Base-by-base conservation (phyloP, 2,797 vertebrate genomes). In the Hyperoplus lanceolatus region DNA sequence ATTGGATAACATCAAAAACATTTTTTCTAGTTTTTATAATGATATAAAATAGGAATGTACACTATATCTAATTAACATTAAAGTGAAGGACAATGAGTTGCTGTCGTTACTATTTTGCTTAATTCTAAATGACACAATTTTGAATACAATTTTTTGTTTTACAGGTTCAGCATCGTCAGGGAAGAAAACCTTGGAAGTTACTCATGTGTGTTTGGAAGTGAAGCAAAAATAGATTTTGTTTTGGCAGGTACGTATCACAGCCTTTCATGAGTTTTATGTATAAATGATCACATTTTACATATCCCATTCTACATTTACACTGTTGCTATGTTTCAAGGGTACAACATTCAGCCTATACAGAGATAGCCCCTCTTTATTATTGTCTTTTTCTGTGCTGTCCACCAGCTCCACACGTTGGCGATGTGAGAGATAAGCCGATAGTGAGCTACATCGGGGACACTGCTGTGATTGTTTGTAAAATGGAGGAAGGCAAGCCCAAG, bases 391-490 rank as follows among this genome's bases (percentile, higher is more conserved):
- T 50, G 56, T 48, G 2, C 86, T 61, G 45, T 78, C 80, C 39
- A 65, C 59, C 91, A 99, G 98, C 84, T 54, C 97, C 97, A 1
- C 62, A 85, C 62, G 80, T 97, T 49, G 83, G 90, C 3, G 92
- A 92, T 43, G 60, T 74, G 60, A 94, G 87, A 82, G 95, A 95
- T 36, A 97, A 96, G 67, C 92, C 94, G 0, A 2, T 97, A 8
- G 85, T 98, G 59, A 92, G 91, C 79, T 99, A 98, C 0, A 65
- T 92, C 67, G 93, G 96, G 8, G 97, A 98, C 88, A 82, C 64
- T 8, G 92, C 91, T 65, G 81, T 96, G 59, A 68, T 98, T 49
- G 0, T 70, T 0, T 99, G 97, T 90, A 93, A 94, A 78, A 92
- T 93, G 83, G 88, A 84, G 0, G 81, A 87, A 0, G 8, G 0